Conservation (phyloP, 2,113 vertebrate species). For the Gymnorhina tibicen region DNA sequence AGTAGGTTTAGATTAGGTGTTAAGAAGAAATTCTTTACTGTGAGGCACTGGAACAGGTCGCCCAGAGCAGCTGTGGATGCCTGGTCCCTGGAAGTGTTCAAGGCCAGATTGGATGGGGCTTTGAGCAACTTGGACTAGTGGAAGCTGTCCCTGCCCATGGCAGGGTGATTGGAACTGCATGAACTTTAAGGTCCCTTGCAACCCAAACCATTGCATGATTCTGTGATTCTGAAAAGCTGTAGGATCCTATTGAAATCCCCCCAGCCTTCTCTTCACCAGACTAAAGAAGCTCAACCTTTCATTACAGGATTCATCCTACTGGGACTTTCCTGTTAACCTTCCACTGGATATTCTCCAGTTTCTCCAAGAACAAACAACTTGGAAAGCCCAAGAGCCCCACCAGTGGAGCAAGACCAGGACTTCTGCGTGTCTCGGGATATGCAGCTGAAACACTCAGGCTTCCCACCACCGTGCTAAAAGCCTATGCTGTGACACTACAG, state of each 20-base stretch:
- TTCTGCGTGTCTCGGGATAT: not conserved
- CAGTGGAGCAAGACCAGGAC: not conserved
- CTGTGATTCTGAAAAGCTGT: not conserved
- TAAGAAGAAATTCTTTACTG: not conserved
- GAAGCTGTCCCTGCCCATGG: not conserved
- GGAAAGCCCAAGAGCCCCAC: not conserved
- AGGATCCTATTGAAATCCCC: not conserved
- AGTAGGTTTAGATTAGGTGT: not conserved
- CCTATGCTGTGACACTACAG: not conserved
- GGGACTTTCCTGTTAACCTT: not conserved
- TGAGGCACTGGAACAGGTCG: not conserved
- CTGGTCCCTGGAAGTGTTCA: rapidly evolving
- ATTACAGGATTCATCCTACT: not conserved
- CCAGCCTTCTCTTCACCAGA: not conserved
- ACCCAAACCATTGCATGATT: not conserved
- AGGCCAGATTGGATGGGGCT: not conserved
- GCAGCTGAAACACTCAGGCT: not conserved
- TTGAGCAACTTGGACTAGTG: not conserved
- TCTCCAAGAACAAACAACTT: not conserved
- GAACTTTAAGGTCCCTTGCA: not conserved
- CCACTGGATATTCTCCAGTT: not conserved
- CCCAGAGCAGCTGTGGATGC: not conserved
- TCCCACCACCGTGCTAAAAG: rapidly evolving
- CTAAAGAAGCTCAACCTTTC: not conserved
- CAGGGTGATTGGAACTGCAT: not conserved